Percentiles rank a stretch among this genome's conserved stretches.
phyloP scores from a whole-genome alignment of 2,113 vertebrate genomes.

The Spheniscus mendiculus region DNA sequence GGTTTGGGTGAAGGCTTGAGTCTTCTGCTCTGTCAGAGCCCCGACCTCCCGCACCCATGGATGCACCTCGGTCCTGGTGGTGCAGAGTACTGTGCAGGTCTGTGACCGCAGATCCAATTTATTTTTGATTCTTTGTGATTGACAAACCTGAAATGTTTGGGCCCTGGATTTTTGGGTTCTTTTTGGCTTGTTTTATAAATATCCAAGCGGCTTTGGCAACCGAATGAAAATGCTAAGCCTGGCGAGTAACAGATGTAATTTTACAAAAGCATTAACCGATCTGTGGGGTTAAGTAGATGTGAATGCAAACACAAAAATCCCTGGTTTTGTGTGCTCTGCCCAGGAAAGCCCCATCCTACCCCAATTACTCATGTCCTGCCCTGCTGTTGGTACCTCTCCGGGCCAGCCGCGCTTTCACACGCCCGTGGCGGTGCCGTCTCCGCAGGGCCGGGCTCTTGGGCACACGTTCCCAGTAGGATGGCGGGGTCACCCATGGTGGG shows the following conservation, averaged over 20 bases:
- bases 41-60: fast-evolving
- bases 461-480: background rate
- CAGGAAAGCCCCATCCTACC: background rate
- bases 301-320: background rate
- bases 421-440: fast-evolving
- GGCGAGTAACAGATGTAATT: background rate
- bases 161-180: background rate
- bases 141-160: background rate
- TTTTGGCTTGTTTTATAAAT: background rate
- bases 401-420: background rate
- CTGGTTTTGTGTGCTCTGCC: background rate
- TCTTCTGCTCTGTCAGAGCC: background rate
- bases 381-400: fast-evolving
- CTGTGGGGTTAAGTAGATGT: background rate
- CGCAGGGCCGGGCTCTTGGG: fast-evolving
- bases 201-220: background rate
- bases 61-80: fast-evolving
- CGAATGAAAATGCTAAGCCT: background rate
- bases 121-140: background rate
- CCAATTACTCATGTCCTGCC: background rate
- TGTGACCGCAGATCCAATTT: fast-evolving
- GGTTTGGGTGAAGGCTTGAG: background rate
- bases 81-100: background rate
- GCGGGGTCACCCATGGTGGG: fast-evolving
- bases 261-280: background rate